phyloP scores from a whole-genome alignment of 1,140 invertebrate genomes.

The Zaprionus davidi region DNA sequence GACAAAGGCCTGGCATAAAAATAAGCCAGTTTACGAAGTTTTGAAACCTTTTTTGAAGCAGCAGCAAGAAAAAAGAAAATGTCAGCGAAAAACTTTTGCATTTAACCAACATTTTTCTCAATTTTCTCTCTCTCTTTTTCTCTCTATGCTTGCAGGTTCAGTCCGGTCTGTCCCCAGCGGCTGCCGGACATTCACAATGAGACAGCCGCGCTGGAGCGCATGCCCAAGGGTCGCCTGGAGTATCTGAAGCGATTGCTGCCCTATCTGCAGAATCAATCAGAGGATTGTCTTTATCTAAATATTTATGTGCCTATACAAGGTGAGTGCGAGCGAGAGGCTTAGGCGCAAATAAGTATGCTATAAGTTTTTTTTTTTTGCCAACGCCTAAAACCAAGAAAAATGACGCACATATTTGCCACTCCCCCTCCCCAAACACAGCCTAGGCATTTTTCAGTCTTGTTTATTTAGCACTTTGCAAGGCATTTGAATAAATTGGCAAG shows the following conservation, averaged over 20 bases:
- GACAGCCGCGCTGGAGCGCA: conserved; percentile 90
- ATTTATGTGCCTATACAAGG: conserved; percentile 97
- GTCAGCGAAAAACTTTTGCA: conserved; percentile 49
- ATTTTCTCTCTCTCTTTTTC: conserved; percentile 38
- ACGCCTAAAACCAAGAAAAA: conserved; percentile 67
- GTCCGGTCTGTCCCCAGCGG: conserved; percentile 96
- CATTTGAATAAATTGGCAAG: conserved; percentile 82
- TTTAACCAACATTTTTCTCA: conserved; percentile 44
- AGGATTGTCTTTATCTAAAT: conserved; percentile 98
- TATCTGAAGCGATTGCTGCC: conserved; percentile 94
- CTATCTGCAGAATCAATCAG: conserved; percentile 94
- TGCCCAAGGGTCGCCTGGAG: conserved; percentile 94
- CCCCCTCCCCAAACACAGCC: not conserved
- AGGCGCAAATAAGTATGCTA: conserved; percentile 25
- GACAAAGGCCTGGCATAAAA: conserved; percentile 65
- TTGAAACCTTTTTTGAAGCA: conserved; percentile 53
- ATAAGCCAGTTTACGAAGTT: conserved; percentile 64
- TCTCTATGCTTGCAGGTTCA: conserved; percentile 86
- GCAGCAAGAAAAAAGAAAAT: conserved; percentile 17
- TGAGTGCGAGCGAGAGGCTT: conserved; percentile 84
- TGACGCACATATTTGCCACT: conserved; percentile 50
- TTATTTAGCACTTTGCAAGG: conserved; percentile 82
- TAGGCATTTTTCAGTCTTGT: conserved; percentile 70
- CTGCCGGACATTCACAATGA: conserved; percentile 92
- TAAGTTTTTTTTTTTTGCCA: conserved; percentile 17